Evolutionary conservation across 1,140 invertebrate species (phyloP).

Genomic region (Lasioglossum albipes): DNA sequence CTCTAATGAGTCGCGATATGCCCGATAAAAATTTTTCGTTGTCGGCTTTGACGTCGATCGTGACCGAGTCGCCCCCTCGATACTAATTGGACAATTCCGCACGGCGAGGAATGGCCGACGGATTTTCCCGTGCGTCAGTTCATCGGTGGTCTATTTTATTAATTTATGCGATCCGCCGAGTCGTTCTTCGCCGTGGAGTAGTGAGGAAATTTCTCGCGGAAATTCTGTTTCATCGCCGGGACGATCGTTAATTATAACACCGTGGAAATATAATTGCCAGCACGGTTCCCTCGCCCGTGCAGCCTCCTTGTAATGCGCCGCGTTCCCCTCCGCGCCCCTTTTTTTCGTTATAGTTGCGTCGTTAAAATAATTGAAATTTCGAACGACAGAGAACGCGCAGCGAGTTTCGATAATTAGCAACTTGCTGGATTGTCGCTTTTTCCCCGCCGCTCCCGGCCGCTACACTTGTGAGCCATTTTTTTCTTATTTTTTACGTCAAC

Average conservation of each 20-base stretch:
- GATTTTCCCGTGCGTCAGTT: neutral
- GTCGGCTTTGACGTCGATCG: neutral
- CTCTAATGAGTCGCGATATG: too few species aligned
- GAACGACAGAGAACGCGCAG: neutral
- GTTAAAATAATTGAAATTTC: neutral
- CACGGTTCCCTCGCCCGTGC: neutral
- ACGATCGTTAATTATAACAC: slow-evolving; percentile 22
- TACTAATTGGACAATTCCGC: slow-evolving; percentile 25
- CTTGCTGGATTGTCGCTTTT: neutral
- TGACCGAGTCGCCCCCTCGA: neutral
- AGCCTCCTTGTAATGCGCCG: neutral
- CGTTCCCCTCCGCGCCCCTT: too few species aligned
- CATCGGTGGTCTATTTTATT: neutral
- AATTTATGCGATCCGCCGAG: slow-evolving; percentile 17
- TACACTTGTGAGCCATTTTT: neutral
- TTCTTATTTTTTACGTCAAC: slow-evolving; percentile 1
- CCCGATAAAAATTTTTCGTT: too few species aligned
- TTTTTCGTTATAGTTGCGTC: neutral
- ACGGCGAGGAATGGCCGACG: neutral
- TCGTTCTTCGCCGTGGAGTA: neutral
- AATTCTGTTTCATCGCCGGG: slow-evolving; percentile 24
- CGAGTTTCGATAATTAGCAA: neutral
- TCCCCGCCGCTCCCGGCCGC: neutral
- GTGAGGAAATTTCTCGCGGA: slow-evolving; percentile 4
- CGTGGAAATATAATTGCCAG: slow-evolving; percentile 12